Evolutionary conservation across 2,113 vertebrate species (phyloP), one percentile per base, ranked within the genome.

Genomic region (Mirza zaza): DNA sequence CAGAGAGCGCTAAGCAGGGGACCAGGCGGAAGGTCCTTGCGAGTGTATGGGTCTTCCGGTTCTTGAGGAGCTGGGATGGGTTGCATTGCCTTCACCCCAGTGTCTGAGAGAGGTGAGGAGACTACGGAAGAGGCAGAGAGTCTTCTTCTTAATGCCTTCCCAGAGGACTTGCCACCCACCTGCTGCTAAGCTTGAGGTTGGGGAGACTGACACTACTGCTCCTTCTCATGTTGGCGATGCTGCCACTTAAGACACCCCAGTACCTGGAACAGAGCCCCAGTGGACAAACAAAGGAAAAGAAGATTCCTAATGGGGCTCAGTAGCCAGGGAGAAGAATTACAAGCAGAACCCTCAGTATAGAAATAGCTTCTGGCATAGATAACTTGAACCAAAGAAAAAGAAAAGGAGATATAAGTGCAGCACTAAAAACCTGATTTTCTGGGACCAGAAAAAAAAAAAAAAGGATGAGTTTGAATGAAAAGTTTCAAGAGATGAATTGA

Each of bases 351-450:
- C 48, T 75, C 34, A 36, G 84, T 50, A 65, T 8, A 87, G 79
- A 90, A 93, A 84, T 75, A 93, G 90, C 55, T 73, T 39, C 85
- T 79, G 94, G 48, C 55, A n/a, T 18, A 27, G 85, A 27, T 84
- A 81, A 42, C 34, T 75, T 83, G 39, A 81, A 70, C 67, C 25
- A 59, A 67, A 81, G 59, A 80, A 34, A 8, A 55, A 61, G 39
- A 83, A 93, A 34, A 59, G 32, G n/a, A 94, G n/a, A 29, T 48
- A 70, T 32, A 93, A 94, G 12, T 65, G 48, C 27, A 61, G 8
- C 1, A 34, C 2, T 17, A 4, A 57, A 27, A 68, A 25, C 11
- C 23, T 17, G 65, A 73, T 77, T 95, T 94, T 90, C 81, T 75
- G 17, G 57, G 61, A 80, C 10, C 17, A 42, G n/a, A 75, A 86